Conservation (phyloP, 2,113 vertebrate genomes). For the Callorhinus ursinus region DNA sequence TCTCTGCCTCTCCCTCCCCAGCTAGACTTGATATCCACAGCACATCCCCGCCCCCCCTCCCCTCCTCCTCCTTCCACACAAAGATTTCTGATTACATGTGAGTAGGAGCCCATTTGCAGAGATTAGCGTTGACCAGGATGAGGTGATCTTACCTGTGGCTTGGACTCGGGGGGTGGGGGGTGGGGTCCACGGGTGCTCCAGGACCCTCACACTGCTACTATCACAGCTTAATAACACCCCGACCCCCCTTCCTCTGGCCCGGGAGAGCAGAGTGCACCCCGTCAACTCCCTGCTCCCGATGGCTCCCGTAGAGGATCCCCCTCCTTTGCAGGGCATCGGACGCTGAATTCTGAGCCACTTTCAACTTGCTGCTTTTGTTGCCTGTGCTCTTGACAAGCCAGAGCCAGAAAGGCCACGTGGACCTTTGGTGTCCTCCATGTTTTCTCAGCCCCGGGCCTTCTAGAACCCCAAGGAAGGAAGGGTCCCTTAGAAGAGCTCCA, state of each 20-base stretch:
- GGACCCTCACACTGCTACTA: not conserved
- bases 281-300: not conserved
- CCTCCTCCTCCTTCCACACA: not conserved
- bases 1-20: not conserved
- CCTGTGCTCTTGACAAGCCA: slow-evolving; percentile 28
- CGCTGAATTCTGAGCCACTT: not conserved
- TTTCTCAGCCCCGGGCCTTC: not conserved
- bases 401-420: not conserved
- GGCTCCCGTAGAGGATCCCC: not conserved
- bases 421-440: not conserved
- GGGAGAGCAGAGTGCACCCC: not conserved
- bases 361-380: not conserved
- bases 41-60: not conserved
- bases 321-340: not conserved
- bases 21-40: not conserved
- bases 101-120: not conserved
- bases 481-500: not conserved
- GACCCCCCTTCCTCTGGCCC: not conserved
- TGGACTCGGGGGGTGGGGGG: too few relatives aligned
- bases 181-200: not conserved
- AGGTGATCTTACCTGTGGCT: not conserved
- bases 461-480: not conserved
- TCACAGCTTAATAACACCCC: not conserved
- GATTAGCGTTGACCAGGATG: not conserved
- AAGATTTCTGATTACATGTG: not conserved